These are phyloP conservation scores for Drosophila malerkotliana DNA, from an alignment of 1,140 invertebrate genomes.

Conservation along the genomic window DNA sequence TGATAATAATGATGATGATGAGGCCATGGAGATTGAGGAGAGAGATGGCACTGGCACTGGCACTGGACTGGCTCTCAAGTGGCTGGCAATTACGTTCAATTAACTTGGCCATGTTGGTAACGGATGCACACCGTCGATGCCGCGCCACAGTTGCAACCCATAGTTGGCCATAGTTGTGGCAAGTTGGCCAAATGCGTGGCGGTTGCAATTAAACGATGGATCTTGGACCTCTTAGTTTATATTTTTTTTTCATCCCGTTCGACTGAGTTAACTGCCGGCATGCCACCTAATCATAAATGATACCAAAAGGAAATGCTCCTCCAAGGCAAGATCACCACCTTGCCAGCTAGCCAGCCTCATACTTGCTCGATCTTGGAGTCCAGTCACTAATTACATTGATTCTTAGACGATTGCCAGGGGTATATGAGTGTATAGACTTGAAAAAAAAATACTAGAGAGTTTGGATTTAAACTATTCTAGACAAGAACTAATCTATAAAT, in stretches of 20 bases:
- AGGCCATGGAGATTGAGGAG: slow-evolving; percentile 7
- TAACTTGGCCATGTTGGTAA: slow-evolving; percentile 80
- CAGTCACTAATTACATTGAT: slow-evolving; percentile 77
- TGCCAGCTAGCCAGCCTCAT: slow-evolving; percentile 31
- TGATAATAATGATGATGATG: neutral
- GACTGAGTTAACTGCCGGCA: slow-evolving; percentile 70
- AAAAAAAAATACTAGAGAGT: neutral
- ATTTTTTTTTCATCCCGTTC: neutral
- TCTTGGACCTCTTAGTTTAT: slow-evolving; percentile 10
- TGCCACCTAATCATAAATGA: slow-evolving; percentile 81
- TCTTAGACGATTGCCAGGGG: slow-evolving; percentile 73
- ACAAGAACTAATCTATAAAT: too few relatives aligned
- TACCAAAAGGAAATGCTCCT: slow-evolving; percentile 79
- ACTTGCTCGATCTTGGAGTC: slow-evolving; percentile 12
- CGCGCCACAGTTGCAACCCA: slow-evolving; percentile 8
- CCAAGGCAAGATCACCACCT: slow-evolving; percentile 52
- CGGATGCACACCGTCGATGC: slow-evolving; percentile 55
- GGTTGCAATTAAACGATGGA: slow-evolving; percentile 75
- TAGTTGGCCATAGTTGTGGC: slow-evolving; percentile 39
- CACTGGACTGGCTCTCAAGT: slow-evolving; percentile 61
- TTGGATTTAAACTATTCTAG: too few relatives aligned
- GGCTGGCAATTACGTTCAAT: slow-evolving; percentile 81
- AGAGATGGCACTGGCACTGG: slow-evolving; percentile 12
- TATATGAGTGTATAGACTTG: slow-evolving; percentile 4
- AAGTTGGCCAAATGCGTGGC: slow-evolving; percentile 51